These are phyloP conservation scores for Porphyrio hochstetteri DNA, from an alignment of 2,113 vertebrate species.

Conservation along the genomic window DNA sequence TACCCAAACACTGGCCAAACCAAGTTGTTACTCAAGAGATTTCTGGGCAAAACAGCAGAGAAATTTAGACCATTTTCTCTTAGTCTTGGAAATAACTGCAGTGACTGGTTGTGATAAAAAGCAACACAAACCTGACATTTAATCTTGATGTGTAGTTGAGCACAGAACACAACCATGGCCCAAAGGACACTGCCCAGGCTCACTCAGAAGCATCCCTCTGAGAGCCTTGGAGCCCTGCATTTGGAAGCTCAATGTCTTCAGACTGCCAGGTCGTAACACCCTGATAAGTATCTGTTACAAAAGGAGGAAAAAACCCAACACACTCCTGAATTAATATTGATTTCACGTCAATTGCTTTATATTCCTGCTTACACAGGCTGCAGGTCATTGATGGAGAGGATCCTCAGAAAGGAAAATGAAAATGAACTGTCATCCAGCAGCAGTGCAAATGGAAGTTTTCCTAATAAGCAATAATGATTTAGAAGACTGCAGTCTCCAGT, in stretches of 20 bases:
- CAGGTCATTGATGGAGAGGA: not conserved
- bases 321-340: conserved; percentile 21
- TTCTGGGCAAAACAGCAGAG: not conserved
- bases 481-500: not conserved
- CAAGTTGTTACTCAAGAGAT: not conserved
- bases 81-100: not conserved
- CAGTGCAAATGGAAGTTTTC: conserved; percentile 1
- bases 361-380: not conserved
- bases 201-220: not conserved
- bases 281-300: not conserved
- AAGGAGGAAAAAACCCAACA: not conserved
- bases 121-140: not conserved
- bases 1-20: not conserved
- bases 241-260: not conserved
- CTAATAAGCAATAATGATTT: conserved; percentile 35
- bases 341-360: conserved; percentile 37
- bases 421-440: not conserved
- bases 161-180: not conserved
- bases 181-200: not conserved
- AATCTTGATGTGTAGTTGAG: not conserved
- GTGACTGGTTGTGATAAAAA: not conserved
- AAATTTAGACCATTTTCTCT: not conserved
- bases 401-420: conserved; percentile 35
- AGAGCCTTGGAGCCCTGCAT: not conserved
- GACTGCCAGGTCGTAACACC: not conserved